Conservation (phyloP, 2,797 vertebrate species). For the Neostethus bicornis region DNA sequence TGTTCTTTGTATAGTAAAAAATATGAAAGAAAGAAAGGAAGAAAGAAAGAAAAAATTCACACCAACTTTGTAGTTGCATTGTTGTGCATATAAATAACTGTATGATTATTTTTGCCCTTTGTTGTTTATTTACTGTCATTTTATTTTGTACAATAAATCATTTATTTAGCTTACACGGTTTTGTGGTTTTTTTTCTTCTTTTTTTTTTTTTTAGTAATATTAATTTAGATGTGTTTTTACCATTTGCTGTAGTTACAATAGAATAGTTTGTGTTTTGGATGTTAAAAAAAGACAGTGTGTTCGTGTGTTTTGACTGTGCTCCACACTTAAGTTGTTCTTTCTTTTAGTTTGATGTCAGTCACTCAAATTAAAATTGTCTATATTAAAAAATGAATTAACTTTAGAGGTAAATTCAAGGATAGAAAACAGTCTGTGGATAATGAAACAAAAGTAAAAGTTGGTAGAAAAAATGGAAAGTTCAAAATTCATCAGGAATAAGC, state of each 20-base stretch:
- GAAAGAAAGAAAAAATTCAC: constrained; percentile 67
- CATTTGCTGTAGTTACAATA: neutral
- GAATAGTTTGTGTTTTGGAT: neutral
- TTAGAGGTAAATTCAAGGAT: neutral
- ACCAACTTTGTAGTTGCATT: constrained; percentile 84
- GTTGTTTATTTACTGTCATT: constrained; percentile 85
- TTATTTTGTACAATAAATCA: constrained; percentile 93
- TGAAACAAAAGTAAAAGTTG: neutral
- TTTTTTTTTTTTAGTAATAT: neutral
- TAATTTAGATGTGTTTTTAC: neutral
- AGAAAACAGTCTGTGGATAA: neutral
- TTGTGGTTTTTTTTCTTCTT: constrained; percentile 52
- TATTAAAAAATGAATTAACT: neutral
- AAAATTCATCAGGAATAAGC: too few relatives aligned
- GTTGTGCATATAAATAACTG: constrained; percentile 84
- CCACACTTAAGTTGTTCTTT: neutral
- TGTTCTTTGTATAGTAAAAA: constrained; percentile 80
- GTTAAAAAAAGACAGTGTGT: neutral
- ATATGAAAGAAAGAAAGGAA: constrained; percentile 2
- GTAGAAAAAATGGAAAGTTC: too few relatives aligned
- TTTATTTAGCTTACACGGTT: constrained; percentile 85
- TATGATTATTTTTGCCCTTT: constrained; percentile 80
- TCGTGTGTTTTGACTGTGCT: neutral
- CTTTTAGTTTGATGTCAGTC: neutral
- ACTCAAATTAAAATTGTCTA: constrained; percentile 3